Percentiles rank a stretch among this genome's conserved stretches.
Conservation (phyloP, 2,888 invertebrate genomes). For the Pheosia gnoma region DNA sequence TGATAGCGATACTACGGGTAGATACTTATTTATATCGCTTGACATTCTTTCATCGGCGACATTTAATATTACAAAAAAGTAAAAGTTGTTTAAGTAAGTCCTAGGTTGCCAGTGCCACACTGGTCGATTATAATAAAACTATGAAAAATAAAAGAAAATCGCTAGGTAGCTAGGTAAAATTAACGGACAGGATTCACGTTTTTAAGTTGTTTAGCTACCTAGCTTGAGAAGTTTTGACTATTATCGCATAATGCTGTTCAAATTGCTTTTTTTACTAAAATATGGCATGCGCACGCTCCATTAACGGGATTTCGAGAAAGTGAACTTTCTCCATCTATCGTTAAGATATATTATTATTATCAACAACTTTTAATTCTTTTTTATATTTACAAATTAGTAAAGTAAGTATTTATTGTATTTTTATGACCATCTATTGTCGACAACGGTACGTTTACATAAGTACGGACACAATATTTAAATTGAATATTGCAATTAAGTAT, state of each 20-base stretch:
- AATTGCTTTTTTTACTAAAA: conserved; percentile 27
- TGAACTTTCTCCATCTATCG: conserved; percentile 65
- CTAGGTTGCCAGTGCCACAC: conserved; percentile 11
- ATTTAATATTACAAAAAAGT: conserved; percentile 29
- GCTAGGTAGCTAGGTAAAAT: background rate
- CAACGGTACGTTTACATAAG: too few species aligned
- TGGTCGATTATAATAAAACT: background rate
- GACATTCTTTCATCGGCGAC: conserved; percentile 10
- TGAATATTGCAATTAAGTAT: too few species aligned
- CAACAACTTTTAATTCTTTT: conserved; percentile 28
- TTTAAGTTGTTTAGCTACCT: background rate
- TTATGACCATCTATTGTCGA: background rate
- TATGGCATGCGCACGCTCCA: conserved; percentile 42
- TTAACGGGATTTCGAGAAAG: conserved; percentile 67
- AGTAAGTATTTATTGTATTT: conserved; percentile 1
- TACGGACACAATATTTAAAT: too few species aligned
- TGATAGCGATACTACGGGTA: conserved; percentile 9
- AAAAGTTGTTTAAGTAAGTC: conserved; percentile 29
- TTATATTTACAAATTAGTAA: background rate
- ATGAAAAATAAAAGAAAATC: background rate
- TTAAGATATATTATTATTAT: conserved; percentile 32
- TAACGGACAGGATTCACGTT: background rate
- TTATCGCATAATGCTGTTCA: conserved; percentile 11
- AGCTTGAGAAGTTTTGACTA: background rate
- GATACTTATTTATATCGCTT: conserved; percentile 15